phyloP scores from a whole-genome alignment of 2,113 vertebrate genomes.

The Aphyosemion australe region DNA sequence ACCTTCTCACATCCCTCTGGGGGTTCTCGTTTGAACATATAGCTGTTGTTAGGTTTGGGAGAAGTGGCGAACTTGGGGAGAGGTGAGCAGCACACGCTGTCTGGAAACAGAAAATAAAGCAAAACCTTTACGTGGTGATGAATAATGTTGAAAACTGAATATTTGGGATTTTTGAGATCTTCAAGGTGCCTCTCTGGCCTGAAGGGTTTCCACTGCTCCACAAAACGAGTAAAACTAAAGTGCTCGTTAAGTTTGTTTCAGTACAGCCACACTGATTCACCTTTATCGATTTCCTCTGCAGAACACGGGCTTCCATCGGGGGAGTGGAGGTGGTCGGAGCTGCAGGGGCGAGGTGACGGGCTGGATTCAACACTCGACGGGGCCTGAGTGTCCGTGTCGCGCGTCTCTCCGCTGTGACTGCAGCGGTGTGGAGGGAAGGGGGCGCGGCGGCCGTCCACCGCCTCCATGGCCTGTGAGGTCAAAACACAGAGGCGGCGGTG shows the following conservation, averaged over 20 bases:
- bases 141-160: not conserved
- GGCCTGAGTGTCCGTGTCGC: constrained; percentile 92
- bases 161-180: not conserved
- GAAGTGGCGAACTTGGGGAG: constrained; percentile 96
- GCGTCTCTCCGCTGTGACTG: constrained; percentile 80
- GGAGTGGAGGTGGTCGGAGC: constrained; percentile 85
- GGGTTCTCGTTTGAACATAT: constrained; percentile 98
- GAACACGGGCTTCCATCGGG: constrained; percentile 91
- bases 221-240: not conserved
- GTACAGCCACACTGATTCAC: constrained; percentile 57
- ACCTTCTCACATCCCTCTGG: constrained; percentile 98
- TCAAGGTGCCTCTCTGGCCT: too few relatives aligned
- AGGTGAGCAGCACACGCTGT: constrained; percentile 92
- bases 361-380: constrained; percentile 89
- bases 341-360: constrained; percentile 86
- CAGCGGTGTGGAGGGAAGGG: constrained; percentile 88
- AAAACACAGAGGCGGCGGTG: constrained; percentile 22
- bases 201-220: not conserved
- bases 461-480: constrained; percentile 84
- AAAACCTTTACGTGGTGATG: not conserved
- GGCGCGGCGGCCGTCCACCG: constrained; percentile 88
- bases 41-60: constrained; percentile 99
- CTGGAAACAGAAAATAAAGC: constrained; percentile 82
- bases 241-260: too few relatives aligned
- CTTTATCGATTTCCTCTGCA: constrained; percentile 92